Base-by-base conservation (phyloP, 2,797 vertebrate species). In the Chaunax sp. region DNA sequence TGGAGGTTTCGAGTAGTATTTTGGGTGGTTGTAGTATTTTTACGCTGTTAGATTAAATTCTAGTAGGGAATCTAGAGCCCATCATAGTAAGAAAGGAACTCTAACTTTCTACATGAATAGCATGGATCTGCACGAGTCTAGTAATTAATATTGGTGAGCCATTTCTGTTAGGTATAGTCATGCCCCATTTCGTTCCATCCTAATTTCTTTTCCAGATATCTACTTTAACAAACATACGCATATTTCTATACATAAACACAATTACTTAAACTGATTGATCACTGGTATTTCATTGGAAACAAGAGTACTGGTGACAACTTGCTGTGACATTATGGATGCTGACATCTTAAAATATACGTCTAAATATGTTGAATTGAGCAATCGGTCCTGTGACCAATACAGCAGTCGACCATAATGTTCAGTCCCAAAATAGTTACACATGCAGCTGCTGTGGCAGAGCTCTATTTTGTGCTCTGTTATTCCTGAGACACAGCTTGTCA, bases 381-480 rank as follows among this genome's bases (percentile, higher is more conserved):
- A 82, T 87, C 84, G 83, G 69, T 83, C 82, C 73, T 70, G 49
- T 82, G 81, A 85, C 66, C 72, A 53, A 37, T n/a, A 58, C 75
- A 51, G 64, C 75, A 58, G 69, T n/a, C n/a, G 41, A 45, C 28
- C 54, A 40, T 51, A 59, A 64, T 73, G 67, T 70, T 62, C 61
- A 46, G 62, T 90, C 92, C 90, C 51, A 91, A 90, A 93, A 94
- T 93, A 94, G 89, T 66, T 68, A 49, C 64, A 58, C 59, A 45
- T 63, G 77, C 92, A 93, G 92, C 91, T 92, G 93, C 80, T 45
- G 4, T 55, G 50, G 72, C 62, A 59, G 20, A 60, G 73, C 82
- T 89, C 83, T 59, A 86, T 79, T 88, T 90, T 86, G 82, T 87
- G 61, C 66, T 57, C 55, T 28, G 84, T 89, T 78, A 86, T 68